These are phyloP conservation scores for Ophthalmolycus amberensis DNA, from an alignment of 2,113 vertebrate species.

Conservation along the genomic window DNA sequence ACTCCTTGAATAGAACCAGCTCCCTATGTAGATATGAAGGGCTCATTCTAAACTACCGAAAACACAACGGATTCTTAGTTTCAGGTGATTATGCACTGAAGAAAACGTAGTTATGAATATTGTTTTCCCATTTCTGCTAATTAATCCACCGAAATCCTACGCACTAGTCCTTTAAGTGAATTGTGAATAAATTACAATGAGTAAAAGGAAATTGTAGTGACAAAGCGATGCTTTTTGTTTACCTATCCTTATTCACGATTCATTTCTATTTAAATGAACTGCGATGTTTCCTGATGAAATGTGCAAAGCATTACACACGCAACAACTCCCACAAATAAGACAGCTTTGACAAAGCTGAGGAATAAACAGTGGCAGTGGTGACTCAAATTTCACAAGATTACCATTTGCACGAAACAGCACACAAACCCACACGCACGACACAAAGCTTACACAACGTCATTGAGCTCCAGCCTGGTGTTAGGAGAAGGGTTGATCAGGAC, in stretches of 20 bases:
- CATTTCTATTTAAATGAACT: not conserved
- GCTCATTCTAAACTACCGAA: not conserved
- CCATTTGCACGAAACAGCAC: not conserved
- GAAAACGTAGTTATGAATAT: not conserved
- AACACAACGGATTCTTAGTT: not conserved
- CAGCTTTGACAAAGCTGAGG: not conserved
- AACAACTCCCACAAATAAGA: not conserved
- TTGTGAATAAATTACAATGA: not conserved
- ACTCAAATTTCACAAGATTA: conserved; percentile 4
- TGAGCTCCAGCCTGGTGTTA: conserved; percentile 94
- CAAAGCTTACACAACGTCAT: conserved; percentile 91
- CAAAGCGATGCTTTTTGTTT: not conserved
- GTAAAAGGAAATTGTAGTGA: not conserved
- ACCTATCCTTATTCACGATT: not conserved
- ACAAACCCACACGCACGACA: not conserved
- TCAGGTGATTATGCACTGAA: not conserved
- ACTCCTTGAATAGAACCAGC: no score
- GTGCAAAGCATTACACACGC: not conserved
- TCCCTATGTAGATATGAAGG: not conserved
- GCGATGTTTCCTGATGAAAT: not conserved
- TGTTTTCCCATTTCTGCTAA: not conserved
- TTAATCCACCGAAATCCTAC: not conserved
- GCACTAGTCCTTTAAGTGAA: not conserved
- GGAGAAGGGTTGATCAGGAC: conserved; percentile 97
- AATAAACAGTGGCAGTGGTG: not conserved